Base-by-base conservation (phyloP, 2,113 vertebrate genomes). In the Colaptes auratus region DNA sequence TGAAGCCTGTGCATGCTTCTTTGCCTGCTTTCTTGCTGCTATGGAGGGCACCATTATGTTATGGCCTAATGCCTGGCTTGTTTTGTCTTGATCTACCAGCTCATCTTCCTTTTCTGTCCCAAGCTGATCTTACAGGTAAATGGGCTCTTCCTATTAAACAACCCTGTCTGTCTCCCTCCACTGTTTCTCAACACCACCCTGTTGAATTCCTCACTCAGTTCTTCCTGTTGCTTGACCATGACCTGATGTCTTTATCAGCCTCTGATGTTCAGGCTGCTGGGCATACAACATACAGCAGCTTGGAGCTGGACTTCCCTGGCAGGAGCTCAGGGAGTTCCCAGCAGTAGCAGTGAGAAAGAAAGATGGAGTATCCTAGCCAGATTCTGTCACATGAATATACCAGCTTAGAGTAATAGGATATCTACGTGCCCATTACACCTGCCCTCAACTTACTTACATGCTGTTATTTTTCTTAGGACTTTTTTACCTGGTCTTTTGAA, bases 11-110 rank as follows among this genome's bases (percentile, higher is more conserved):
- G 0, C 36, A 11, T 81, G 33, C 42, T 92, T 60, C 50, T 88
- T 63, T 77, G 58, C 76, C 69, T 86, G 53, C 56, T 73, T 88
- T 35, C 82, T 46, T 86, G 64, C 72, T 94, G 60, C 82, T 85
- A 12, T 3, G 3, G 60, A 65, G 60, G 7, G 9, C 35, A 23
- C 70, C 60, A 24, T 83, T 20, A 42, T 0, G 1, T 42, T 59
- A 63, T 8, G 11, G 44, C 16, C 59, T 46, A 88, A 42, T 25
- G 89, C 31, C 33, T 67, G 56, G 7, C 28, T 91, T 83, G 35
- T 64, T 94, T 77, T 48, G 33, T 88, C 91, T 63, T 48, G 17
- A 60, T 66, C 27, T 87, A 70, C 39, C 50, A 84, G 39, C n/a
- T 91, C 58, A 33, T 20, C 58, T 84, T 75, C 58, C 25, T 87